These are phyloP conservation scores for Paracyclopina nana DNA, from an alignment of 1,140 invertebrate species.

Conservation along the genomic window DNA sequence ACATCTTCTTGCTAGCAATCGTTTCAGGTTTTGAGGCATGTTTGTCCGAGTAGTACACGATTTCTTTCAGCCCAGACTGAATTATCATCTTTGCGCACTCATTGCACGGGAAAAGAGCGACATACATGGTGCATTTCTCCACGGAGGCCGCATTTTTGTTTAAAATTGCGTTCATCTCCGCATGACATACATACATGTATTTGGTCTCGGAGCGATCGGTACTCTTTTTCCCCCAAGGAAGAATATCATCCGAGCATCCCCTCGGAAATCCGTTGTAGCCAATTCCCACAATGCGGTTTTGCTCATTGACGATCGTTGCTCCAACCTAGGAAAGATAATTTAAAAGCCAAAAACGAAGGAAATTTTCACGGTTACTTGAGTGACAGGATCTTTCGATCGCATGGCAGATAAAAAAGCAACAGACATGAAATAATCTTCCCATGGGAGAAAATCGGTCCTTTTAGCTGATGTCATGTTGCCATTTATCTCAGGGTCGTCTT, in stretches of 20 bases:
- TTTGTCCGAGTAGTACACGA: conserved; percentile 32
- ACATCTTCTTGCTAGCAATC: conserved; percentile 19
- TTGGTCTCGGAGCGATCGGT: conserved; percentile 28
- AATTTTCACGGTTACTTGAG: conserved; percentile 30
- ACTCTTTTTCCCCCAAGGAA: conserved; percentile 33
- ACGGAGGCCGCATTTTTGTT: conserved; percentile 36
- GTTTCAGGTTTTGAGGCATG: conserved; percentile 22
- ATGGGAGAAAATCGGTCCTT: too few relatives aligned
- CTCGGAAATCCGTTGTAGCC: conserved; percentile 42
- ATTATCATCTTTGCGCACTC: conserved; percentile 40
- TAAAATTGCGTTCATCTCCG: conserved; percentile 41
- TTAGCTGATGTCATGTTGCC: too few relatives aligned
- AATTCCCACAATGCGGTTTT: conserved; percentile 37
- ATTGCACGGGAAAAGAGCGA: conserved; percentile 37
- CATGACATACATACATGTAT: conserved; percentile 39
- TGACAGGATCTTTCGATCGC: conserved; percentile 37
- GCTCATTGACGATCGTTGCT: conserved; percentile 34
- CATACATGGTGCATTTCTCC: conserved; percentile 33
- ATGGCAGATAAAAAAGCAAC: conserved; percentile 34
- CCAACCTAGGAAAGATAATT: conserved; percentile 30
- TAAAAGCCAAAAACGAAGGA: background rate
- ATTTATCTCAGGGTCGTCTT: too few relatives aligned
- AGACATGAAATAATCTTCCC: conserved; percentile 41
- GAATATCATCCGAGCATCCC: conserved; percentile 33
- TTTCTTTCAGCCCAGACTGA: conserved; percentile 31